phyloP scores from a whole-genome alignment of 2,113 vertebrate genomes.

The Syngnathus scovelli region DNA sequence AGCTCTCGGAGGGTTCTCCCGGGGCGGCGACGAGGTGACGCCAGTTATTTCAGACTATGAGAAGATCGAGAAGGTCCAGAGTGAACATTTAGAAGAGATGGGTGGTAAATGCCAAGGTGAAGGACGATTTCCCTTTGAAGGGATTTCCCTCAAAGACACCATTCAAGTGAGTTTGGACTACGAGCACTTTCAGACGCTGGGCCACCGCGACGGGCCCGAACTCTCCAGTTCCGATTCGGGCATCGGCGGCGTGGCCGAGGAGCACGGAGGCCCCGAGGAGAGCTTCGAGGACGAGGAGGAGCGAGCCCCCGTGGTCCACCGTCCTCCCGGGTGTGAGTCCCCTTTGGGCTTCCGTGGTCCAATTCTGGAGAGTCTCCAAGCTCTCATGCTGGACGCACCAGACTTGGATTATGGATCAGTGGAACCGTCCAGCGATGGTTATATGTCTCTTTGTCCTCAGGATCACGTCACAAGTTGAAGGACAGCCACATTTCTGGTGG shows the following conservation, averaged over 20 bases:
- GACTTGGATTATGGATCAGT: neutral
- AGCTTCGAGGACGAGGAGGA: conserved; percentile 27
- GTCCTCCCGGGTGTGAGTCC: neutral
- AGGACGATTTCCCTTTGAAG: conserved; percentile 10
- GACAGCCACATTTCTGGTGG: neutral
- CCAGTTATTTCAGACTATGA: conserved; percentile 46
- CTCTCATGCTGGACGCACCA: neutral
- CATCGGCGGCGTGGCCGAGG: conserved; percentile 5
- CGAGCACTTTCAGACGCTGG: conserved; percentile 29
- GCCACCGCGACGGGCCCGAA: conserved; percentile 5
- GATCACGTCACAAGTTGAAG: neutral
- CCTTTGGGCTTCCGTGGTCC: neutral
- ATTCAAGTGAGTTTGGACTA: conserved; percentile 44
- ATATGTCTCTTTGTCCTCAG: conserved; percentile 36
- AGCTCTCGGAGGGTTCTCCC: conserved; percentile 9
- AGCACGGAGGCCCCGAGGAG: conserved; percentile 29
- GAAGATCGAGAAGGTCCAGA: conserved; percentile 29
- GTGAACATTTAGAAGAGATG: conserved; percentile 9
- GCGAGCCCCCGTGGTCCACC: neutral
- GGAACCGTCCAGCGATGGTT: conserved; percentile 45
- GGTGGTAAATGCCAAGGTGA: neutral
- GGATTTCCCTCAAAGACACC: conserved; percentile 6
- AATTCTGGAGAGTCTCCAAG: neutral
- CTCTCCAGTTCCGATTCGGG: conserved; percentile 51
- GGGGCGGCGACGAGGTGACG: neutral